phyloP scores from a whole-genome alignment of 2,113 vertebrate genomes.

The Antennarius striatus region DNA sequence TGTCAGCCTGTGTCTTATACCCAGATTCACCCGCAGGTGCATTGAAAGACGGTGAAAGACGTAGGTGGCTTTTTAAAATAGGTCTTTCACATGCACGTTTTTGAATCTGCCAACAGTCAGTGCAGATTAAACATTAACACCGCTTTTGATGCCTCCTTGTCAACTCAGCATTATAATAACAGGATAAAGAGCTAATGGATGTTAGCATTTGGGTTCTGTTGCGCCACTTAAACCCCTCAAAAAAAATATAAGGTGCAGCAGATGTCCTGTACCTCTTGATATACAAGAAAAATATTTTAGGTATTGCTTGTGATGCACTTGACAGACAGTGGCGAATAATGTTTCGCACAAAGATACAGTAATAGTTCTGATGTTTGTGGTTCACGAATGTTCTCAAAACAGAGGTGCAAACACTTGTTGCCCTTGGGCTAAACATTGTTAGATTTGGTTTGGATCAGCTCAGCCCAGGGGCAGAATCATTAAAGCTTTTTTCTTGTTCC shows the following conservation, averaged over 20 bases:
- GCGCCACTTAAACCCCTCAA: neutral
- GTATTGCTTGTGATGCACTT: too few species aligned
- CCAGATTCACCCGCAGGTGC: constrained; percentile 34
- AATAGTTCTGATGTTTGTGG: neutral
- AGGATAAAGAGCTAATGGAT: constrained; percentile 9
- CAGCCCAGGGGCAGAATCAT: constrained; percentile 34
- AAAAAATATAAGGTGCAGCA: too few species aligned
- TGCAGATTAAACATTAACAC: constrained; percentile 25
- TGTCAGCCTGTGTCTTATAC: constrained; percentile 10
- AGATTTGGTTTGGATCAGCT: constrained; percentile 9
- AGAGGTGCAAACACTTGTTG: neutral
- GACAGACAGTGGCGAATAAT: too few species aligned
- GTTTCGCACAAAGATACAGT: neutral
- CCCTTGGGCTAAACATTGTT: constrained; percentile 9
- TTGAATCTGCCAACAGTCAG: constrained; percentile 17
- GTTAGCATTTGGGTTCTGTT: neutral
- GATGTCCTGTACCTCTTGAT: too few species aligned
- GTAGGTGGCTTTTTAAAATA: constrained; percentile 62
- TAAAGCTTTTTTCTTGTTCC: constrained; percentile 41
- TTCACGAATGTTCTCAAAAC: constrained; percentile 14
- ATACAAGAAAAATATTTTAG: too few species aligned
- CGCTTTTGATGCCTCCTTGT: constrained; percentile 25
- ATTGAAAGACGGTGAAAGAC: constrained; percentile 26
- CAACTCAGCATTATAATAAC: constrained; percentile 20
- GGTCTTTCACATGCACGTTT: constrained; percentile 32